Percentiles rank a stretch among this genome's conserved stretches.
These are phyloP conservation scores for Blennius ocellaris DNA, from an alignment of 2,113 vertebrate genomes.

Conservation along the genomic window DNA sequence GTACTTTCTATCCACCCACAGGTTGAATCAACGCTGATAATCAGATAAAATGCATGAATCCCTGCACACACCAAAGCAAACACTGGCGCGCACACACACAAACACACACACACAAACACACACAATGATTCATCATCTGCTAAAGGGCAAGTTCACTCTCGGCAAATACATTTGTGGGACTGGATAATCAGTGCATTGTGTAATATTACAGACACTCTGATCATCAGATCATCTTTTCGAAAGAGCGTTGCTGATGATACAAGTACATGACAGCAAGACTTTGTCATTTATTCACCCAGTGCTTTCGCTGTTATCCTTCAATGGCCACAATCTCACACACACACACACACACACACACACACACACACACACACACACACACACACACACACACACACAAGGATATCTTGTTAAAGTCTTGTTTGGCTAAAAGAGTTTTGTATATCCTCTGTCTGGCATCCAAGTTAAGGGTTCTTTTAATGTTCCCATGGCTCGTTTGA, in stretches of 20 bases:
- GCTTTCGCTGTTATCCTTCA: neutral
- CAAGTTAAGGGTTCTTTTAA: constrained; percentile 9
- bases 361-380: too few relatives aligned
- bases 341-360: too few relatives aligned
- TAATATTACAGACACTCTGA: constrained; percentile 37
- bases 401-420: neutral
- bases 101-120: too few relatives aligned
- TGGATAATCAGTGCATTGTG: constrained; percentile 40
- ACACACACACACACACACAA: neutral
- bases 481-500: constrained; percentile 25
- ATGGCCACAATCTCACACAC: neutral
- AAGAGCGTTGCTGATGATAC: constrained; percentile 2
- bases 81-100: too few relatives aligned
- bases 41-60: constrained; percentile 64
- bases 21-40: constrained; percentile 65
- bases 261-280: constrained; percentile 2
- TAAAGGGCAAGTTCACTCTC: constrained; percentile 48
- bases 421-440: neutral
- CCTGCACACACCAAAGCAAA: neutral
- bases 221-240: constrained; percentile 29
- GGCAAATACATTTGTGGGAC: constrained; percentile 53
- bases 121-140: constrained; percentile 63
- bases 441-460: neutral
- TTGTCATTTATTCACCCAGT: neutral
- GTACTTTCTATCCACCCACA: constrained; percentile 66